These are phyloP conservation scores for Cheiracanthium punctorium DNA, from an alignment of 2,888 invertebrate genomes.

Conservation along the genomic window DNA sequence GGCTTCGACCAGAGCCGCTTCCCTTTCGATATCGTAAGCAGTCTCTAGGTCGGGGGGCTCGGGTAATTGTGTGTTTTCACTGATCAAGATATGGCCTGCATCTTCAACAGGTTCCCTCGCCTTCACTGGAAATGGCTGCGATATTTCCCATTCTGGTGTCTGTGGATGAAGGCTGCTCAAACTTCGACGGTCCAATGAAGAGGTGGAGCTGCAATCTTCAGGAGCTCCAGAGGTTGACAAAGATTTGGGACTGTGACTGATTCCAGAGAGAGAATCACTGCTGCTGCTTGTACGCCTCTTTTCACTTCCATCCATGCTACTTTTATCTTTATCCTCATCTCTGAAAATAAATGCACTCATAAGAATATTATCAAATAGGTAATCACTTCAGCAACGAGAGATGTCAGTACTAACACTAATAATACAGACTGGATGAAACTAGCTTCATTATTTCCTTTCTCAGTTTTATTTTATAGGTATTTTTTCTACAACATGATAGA, in stretches of 20 bases:
- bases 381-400: too few species aligned
- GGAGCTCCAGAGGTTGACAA: slow-evolving; percentile 52
- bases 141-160: slow-evolving; percentile 52
- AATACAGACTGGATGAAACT: too few species aligned
- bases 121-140: slow-evolving; percentile 34
- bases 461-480: too few species aligned
- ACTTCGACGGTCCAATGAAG: slow-evolving; percentile 56
- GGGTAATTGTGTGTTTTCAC: slow-evolving; percentile 8
- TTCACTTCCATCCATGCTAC: slow-evolving; percentile 70
- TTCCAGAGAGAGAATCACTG: slow-evolving; percentile 67
- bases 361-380: too few species aligned
- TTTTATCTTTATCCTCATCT: slow-evolving; percentile 72
- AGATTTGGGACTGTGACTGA: slow-evolving; percentile 68
- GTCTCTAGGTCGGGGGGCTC: slow-evolving; percentile 49
- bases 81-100: too few species aligned
- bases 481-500: too few species aligned
- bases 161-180: slow-evolving; percentile 56
- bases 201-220: slow-evolving; percentile 64
- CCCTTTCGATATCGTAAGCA: slow-evolving; percentile 18
- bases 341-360: slow-evolving; percentile 74
- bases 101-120: not conserved
- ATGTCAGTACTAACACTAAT: too few species aligned
- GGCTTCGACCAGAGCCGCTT: slow-evolving; percentile 25
- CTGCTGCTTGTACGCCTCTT: slow-evolving; percentile 70
- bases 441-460: too few species aligned